phyloP scores from a whole-genome alignment of 1,140 invertebrate genomes.

The Araneus ventricosus region DNA sequence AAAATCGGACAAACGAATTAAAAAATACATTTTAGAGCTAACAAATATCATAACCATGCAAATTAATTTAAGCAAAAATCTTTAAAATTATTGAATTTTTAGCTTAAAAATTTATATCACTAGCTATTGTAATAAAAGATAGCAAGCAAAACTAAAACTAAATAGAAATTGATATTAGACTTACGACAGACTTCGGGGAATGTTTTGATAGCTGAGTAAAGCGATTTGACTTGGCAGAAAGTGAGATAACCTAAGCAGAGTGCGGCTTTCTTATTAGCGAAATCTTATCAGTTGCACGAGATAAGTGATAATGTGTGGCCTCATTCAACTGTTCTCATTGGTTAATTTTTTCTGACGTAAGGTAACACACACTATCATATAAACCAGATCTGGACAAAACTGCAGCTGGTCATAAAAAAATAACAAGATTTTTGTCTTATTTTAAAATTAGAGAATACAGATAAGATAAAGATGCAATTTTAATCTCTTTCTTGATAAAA shows the following conservation, averaged over 20 bases:
- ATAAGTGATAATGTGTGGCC: conserved; percentile 6
- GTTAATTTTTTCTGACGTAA: conserved; percentile 11
- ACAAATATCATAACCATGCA: too few relatives aligned
- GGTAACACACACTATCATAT: neutral
- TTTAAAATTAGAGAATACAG: neutral
- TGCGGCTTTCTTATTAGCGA: neutral
- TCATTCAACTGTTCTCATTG: neutral
- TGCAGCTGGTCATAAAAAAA: neutral
- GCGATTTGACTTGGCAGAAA: neutral
- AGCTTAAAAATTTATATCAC: too few relatives aligned
- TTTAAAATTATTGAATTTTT: too few relatives aligned
- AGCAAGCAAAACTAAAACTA: too few relatives aligned
- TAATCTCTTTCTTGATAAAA: neutral
- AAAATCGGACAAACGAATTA: too few relatives aligned
- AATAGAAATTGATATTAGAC: too few relatives aligned
- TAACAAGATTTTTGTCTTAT: neutral
- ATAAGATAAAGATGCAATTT: neutral
- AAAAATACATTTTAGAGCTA: too few relatives aligned
- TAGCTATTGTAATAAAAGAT: too few relatives aligned
- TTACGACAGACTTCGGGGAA: too few relatives aligned
- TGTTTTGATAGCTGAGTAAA: neutral
- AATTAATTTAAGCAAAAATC: too few relatives aligned
- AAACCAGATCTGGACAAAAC: neutral
- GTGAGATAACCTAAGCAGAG: neutral
- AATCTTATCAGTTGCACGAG: neutral